Conservation (phyloP, 2,113 vertebrate species). For the Prunella himalayana region DNA sequence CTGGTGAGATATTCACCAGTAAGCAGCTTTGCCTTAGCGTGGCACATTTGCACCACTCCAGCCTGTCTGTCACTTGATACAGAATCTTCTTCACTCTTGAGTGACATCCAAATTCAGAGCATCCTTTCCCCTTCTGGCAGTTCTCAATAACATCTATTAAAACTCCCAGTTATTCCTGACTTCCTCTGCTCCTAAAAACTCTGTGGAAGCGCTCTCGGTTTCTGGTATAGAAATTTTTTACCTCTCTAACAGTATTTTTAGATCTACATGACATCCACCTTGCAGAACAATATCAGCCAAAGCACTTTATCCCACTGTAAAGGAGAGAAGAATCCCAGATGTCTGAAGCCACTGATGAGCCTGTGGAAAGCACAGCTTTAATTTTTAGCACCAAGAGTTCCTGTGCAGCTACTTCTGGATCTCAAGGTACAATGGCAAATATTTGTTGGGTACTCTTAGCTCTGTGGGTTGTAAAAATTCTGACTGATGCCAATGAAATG, state of each 20-base stretch:
- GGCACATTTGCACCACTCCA: neutral
- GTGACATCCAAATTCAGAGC: neutral
- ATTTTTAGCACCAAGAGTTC: neutral
- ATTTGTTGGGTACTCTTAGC: neutral
- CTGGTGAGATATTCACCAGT: neutral
- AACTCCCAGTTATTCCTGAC: neutral
- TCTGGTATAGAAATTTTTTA: neutral
- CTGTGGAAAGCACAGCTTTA: neutral
- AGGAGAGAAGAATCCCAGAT: neutral
- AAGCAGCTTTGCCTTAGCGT: neutral
- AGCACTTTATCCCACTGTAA: neutral
- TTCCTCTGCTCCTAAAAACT: neutral
- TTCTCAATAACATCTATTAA: neutral
- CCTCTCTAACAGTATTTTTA: accelerated
- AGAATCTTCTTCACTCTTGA: accelerated
- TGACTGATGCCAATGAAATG: neutral
- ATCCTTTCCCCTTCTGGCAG: neutral
- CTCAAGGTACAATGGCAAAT: accelerated
- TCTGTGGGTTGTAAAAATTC: neutral
- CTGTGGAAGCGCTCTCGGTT: neutral
- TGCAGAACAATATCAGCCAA: neutral
- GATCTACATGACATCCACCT: neutral
- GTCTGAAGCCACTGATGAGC: neutral
- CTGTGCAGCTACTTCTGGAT: neutral
- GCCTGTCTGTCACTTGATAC: neutral